These are phyloP conservation scores for Agriopis aurantiaria DNA, from an alignment of 2,888 invertebrate genomes.

Conservation along the genomic window DNA sequence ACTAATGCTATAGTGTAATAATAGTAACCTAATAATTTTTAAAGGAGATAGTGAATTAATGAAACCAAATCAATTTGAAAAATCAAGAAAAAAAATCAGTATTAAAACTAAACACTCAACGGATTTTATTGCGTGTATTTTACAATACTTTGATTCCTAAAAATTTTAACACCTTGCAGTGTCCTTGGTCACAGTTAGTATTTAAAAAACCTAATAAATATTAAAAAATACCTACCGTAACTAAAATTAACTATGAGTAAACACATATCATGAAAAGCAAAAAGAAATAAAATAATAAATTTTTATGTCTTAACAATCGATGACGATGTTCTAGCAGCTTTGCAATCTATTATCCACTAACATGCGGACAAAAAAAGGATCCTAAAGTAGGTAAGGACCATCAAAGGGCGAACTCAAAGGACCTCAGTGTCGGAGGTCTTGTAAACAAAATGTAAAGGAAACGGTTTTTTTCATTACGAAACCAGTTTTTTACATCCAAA, in stretches of 20 bases:
- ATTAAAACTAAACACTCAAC: too few species aligned
- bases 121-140: too few species aligned
- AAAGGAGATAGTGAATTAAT: constrained; percentile 10
- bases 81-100: too few species aligned
- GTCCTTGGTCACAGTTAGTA: too few species aligned
- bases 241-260: too few species aligned
- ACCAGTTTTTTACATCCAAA: constrained; percentile 21
- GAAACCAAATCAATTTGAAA: not conserved
- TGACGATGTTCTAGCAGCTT: constrained; percentile 30
- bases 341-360: constrained; percentile 38
- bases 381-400: constrained; percentile 57
- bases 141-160: too few species aligned
- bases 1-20: constrained; percentile 24
- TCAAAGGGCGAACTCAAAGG: constrained; percentile 66
- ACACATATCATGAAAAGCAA: not conserved
- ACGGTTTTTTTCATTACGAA: constrained; percentile 68
- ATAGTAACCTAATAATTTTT: constrained; percentile 20
- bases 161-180: too few species aligned
- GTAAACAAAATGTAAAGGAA: constrained; percentile 82
- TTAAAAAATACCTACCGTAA: too few species aligned
- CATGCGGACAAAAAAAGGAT: constrained; percentile 79
- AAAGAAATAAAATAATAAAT: not conserved
- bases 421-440: constrained; percentile 82
- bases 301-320: constrained; percentile 1
- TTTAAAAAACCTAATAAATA: not conserved